Base-by-base conservation (phyloP, 2,888 invertebrate genomes). In the Ectobius pallidus region DNA sequence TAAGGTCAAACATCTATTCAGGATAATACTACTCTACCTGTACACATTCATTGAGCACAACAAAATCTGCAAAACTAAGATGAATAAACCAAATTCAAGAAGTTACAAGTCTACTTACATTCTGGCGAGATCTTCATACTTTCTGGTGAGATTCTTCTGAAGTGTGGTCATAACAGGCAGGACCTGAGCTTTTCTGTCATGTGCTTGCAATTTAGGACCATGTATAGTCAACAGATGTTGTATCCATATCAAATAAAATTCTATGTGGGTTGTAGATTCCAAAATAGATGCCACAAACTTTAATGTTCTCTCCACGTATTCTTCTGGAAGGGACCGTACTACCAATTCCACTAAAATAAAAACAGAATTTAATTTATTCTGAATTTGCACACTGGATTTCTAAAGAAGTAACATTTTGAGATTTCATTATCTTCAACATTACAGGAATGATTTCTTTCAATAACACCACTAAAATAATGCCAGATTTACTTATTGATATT, bases 241-340 rank as follows among this genome's bases (percentile, higher is more conserved):
- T 46, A 90, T 85, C 97, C 97, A 97, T 58, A 88, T 83, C 44
- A 97, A 84, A 80, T 98, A 94, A 80, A 95, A 97, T 79, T 98
- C 95, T 52, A 99, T 80, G 80, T 98, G 97, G 0, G 89, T 86
- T 1, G 95, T 92, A 39, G 86, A 86, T 77, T 94, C 95, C 25
- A 98, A 81, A 65, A 91, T 87, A 1, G 87, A 86, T 0, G 93
- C 90, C 46, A 96, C 79, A 77, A 91, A 91, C 74, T 86, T 84
- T 16, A 97, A 83, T 27, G 95, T 83, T 39, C 92, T 89, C 79
- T 93, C 92, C 0, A 92, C 85, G 81, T 94, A 97, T 73, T 90
- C 86, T 14, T 90, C 87, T 0, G 94, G 90, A 62, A 99, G 83
- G 73, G 86, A 87, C 0, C 86, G 81, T 22, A 91, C 87, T 52